Conservation (phyloP, 2,113 vertebrate species). For the Tinamus guttatus region DNA sequence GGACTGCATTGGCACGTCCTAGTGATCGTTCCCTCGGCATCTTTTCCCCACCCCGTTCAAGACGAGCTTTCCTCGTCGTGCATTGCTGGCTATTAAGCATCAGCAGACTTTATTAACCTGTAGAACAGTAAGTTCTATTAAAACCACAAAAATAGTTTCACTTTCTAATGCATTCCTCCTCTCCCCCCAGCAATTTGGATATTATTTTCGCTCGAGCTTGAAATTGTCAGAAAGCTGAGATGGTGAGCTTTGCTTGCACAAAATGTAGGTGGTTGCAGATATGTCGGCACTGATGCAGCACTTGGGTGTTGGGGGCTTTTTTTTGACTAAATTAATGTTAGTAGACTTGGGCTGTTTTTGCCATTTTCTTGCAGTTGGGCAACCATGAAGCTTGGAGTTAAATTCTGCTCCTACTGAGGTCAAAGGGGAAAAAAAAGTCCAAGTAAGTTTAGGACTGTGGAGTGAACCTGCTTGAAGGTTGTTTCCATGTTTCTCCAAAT, state of each 20-base stretch:
- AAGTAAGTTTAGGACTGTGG: background rate
- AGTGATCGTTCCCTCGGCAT: background rate
- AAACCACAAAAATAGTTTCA: background rate
- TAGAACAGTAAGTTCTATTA: background rate
- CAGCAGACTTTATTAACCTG: background rate
- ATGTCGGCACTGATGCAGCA: background rate
- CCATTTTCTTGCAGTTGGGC: background rate
- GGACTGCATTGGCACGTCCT: background rate
- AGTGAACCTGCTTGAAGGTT: background rate
- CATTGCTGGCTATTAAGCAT: background rate
- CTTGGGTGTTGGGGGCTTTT: conserved; percentile 2
- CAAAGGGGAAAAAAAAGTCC: background rate
- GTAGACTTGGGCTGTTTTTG: background rate
- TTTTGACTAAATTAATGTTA: background rate
- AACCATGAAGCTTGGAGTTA: background rate
- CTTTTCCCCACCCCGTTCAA: background rate
- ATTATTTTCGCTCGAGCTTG: conserved; percentile 31
- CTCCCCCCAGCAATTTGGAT: conserved; percentile 24
- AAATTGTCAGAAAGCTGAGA: conserved; percentile 17
- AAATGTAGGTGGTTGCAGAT: conserved; percentile 44
- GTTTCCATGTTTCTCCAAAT: background rate
- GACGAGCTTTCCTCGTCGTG: background rate
- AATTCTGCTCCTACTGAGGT: background rate
- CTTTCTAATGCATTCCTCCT: background rate
- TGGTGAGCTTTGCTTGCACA: conserved; percentile 40